Evolutionary conservation across 2,888 invertebrate species (phyloP), one percentile per base, ranked within the genome.

Genomic region (Hydraecia micacea): DNA sequence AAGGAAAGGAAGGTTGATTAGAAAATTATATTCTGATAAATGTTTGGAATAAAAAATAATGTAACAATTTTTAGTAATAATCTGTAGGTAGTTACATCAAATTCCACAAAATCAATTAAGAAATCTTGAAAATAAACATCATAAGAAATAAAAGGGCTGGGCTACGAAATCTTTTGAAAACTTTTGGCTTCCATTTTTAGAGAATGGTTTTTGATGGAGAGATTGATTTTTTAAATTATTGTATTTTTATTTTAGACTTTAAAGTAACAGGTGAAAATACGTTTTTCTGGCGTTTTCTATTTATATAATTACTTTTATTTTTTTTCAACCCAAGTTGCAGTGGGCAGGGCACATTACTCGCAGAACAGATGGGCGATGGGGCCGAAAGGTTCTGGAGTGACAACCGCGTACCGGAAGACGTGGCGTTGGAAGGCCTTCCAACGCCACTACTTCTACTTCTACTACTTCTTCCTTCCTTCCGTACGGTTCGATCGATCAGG

Each of bases 61-160:
- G n/a, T n/a, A n/a, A n/a, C n/a, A n/a, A n/a, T 49, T 62, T 18
- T 21, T 62, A 21, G 2, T 21, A 68, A 28, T 28, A 46, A 28
- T 68, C 21, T 68, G 8, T 28, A 55, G 25, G 9, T 55, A 7
- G 28, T 18, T 28, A 21, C 1, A 7, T 32, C 49, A 49, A 62
- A 62, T 32, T 36, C 18, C 18, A 73, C 46, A 69, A 36, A 3
- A 11, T 13, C 2, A 3, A 69, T 11, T 21, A 28, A 65, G n/a
- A 42, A 42, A 58, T 42, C 5, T 65, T 21, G 0, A 65, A 15
- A 58, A 62, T 63, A 42, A 42, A 46, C 7, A 4, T 18, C 49
- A 49, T n/a, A n/a, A n/a, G n/a, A n/a, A n/a, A n/a, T n/a, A n/a
- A 76, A 74, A 74, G 52, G 84, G 84, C 74, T 60, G 63, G 68